Base-by-base conservation (phyloP, 1,140 invertebrate species). In the Drosophila auraria region DNA sequence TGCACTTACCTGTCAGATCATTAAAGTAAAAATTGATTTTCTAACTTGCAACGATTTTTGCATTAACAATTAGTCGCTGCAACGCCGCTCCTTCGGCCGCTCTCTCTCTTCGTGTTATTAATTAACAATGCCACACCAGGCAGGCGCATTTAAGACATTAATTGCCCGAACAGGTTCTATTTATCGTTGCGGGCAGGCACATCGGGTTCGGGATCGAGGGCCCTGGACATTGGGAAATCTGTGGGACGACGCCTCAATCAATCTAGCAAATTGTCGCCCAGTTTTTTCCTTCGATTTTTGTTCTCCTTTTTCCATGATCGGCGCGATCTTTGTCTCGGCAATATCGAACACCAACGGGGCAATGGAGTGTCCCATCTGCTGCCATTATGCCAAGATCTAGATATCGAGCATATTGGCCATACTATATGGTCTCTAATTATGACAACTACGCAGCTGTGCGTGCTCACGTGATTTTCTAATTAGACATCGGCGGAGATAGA, bases 21-120 rank as follows among this genome's bases (percentile, higher is more conserved):
- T 90, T 90, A 90, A 91, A 91, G 87, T 90, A 90, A 90, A 90
- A 90, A 90, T 90, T 90, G 86, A 90, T 90, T 90, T 90, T 90
- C 87, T 90, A 90, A 90, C 86, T 86, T 82, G 86, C 82, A 90
- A 90, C 86, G 86, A 90, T 90, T 90, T 90, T 90, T 90, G 86
- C 86, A 90, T 90, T 90, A 90, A 90, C 87, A 90, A 89, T 89
- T 90, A 90, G 71, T 66, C 58, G 53, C 25, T 27, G 33, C 20
- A 49, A 23, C 25, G 60, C 12, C 25, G 60, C 12, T 38, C 20
- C 11, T 7, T 33, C 20, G 17, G 40, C 44, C 47, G 12, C 7
- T 5, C 17, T 6, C 7, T 69, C 73, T 58, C 61, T 70, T 71
- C 61, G 81, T 80, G 87, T 87, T 89, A 90, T 90, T 90, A 90